These are phyloP conservation scores for Pelusios castaneus DNA, from an alignment of 2,113 vertebrate species.

Conservation along the genomic window DNA sequence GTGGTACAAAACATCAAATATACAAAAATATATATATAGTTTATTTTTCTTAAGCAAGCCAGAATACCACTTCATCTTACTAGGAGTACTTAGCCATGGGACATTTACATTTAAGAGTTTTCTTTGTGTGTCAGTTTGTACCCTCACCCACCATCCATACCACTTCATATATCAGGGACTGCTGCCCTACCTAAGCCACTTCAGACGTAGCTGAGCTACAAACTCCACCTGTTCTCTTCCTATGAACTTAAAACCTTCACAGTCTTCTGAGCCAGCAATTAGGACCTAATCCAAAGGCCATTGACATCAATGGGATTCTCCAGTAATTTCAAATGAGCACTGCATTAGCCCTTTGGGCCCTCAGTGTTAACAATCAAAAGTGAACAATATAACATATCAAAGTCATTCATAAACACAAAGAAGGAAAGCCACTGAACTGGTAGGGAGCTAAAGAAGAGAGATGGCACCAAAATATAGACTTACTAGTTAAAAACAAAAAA, in stretches of 20 bases:
- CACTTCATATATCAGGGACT: not conserved
- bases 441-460: not conserved
- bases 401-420: not conserved
- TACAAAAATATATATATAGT: not conserved
- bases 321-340: not conserved
- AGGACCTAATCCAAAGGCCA: not conserved
- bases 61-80: not conserved
- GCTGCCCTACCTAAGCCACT: not conserved
- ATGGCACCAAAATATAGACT: not conserved
- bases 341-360: not conserved
- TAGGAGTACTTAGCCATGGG: not conserved
- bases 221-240: not conserved
- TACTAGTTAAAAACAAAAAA: too few relatives aligned
- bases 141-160: not conserved
- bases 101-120: not conserved
- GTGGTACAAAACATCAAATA: not conserved
- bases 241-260: not conserved
- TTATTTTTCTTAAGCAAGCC: not conserved
- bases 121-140: not conserved
- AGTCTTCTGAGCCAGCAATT: not conserved
- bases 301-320: not conserved
- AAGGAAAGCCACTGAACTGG: not conserved
- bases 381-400: not conserved
- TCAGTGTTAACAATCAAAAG: not conserved
- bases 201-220: not conserved